Conservation (phyloP, 1,140 invertebrate genomes). For the Aethina tumida region DNA sequence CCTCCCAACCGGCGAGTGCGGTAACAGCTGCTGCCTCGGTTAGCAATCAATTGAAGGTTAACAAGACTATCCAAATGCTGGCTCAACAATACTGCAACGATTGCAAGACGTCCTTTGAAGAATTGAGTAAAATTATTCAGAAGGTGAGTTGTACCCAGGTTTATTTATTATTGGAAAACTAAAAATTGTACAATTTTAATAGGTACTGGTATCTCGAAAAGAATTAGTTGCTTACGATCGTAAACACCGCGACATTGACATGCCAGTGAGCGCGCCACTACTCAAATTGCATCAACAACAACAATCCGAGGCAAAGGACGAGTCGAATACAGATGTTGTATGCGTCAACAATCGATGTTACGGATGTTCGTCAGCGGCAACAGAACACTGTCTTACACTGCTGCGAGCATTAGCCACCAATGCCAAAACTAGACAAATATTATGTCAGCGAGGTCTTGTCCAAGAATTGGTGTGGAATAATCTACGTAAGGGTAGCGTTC, state of each 20-base stretch:
- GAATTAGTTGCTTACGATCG: slow-evolving; percentile 89
- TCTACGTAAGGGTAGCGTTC: slow-evolving; percentile 65
- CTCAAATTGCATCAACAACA: slow-evolving; percentile 13
- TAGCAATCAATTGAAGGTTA: slow-evolving; percentile 52
- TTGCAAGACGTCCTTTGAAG: slow-evolving; percentile 90
- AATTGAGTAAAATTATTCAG: slow-evolving; percentile 92
- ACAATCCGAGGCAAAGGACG: not conserved
- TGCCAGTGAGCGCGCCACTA: slow-evolving; percentile 20
- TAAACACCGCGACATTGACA: slow-evolving; percentile 51
- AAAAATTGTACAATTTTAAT: no score
- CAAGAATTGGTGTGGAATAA: slow-evolving; percentile 87
- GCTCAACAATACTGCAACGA: slow-evolving; percentile 93
- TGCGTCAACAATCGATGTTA: slow-evolving; percentile 48
- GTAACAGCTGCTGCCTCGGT: slow-evolving; percentile 30
- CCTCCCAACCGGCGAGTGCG: slow-evolving; percentile 12
- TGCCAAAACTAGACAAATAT: slow-evolving; percentile 58
- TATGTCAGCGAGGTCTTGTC: slow-evolving; percentile 81
- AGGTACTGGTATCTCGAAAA: slow-evolving; percentile 40
- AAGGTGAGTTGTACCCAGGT: slow-evolving; percentile 38
- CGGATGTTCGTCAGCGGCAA: slow-evolving; percentile 75
- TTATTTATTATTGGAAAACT: no score
- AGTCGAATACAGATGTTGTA: not conserved
- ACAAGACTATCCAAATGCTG: slow-evolving; percentile 72
- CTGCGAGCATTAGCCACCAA: slow-evolving; percentile 85
- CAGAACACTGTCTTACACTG: slow-evolving; percentile 88